A percentile compares a stretch with the other conserved stretches of the same genome.
Evolutionary conservation across 2,888 invertebrate genomes (phyloP).

Genomic region (Phortica okadai): DNA sequence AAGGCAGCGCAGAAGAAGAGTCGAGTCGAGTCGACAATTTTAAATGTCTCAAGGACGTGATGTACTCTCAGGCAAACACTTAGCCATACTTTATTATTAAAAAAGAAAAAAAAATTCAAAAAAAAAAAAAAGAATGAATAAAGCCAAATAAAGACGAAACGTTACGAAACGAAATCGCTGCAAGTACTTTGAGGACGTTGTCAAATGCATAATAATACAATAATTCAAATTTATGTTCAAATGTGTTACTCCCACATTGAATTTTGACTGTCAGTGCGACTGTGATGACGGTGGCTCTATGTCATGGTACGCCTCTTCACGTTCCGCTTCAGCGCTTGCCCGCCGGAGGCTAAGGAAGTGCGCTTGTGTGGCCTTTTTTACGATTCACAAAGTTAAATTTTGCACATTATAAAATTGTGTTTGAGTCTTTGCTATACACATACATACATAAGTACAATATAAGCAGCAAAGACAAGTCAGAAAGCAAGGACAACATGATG

Average conservation of each 20-base stretch:
- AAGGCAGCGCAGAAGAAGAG: conserved; percentile 1
- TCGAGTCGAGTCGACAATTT: conserved; percentile 14
- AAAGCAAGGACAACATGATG: too few species aligned
- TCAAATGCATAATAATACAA: conserved; percentile 68
- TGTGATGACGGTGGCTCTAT: background rate
- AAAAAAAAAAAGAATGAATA: background rate
- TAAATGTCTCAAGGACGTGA: conserved; percentile 33
- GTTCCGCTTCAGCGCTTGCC: too few species aligned
- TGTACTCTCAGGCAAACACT: conserved; percentile 4
- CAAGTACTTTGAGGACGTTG: conserved; percentile 70
- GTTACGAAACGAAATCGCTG: conserved; percentile 57
- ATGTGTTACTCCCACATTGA: conserved; percentile 11
- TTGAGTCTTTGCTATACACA: too few species aligned
- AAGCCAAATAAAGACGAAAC: background rate
- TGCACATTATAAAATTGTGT: too few species aligned
- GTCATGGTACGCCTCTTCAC: too few species aligned
- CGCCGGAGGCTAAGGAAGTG: too few species aligned
- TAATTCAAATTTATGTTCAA: conserved; percentile 65
- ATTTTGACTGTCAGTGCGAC: background rate
- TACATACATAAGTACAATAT: too few species aligned
- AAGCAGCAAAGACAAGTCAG: too few species aligned
- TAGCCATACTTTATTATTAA: conserved; percentile 27
- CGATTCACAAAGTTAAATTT: too few species aligned
- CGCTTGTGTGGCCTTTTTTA: too few species aligned
- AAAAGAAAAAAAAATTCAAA: background rate